A percentile compares a stretch with the other conserved stretches of the same genome.
phyloP scores from a whole-genome alignment of 2,797 vertebrate genomes.

The Sebastes hubbsi region DNA sequence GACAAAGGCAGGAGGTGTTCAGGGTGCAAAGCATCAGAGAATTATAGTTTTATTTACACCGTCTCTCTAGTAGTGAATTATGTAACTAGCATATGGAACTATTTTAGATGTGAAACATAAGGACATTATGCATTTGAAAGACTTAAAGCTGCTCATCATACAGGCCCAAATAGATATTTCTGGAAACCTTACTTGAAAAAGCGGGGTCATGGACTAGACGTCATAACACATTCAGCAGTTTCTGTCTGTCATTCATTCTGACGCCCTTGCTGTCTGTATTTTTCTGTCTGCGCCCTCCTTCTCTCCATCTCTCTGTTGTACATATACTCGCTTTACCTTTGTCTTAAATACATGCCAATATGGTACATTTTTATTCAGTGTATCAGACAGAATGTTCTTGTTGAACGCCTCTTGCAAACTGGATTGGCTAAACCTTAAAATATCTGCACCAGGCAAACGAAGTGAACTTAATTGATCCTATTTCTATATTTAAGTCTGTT shows the following conservation, averaged over 20 bases:
- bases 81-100: not conserved
- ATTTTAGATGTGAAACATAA: not conserved
- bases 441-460: not conserved
- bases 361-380: not conserved
- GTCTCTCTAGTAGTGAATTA: not conserved
- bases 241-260: not conserved
- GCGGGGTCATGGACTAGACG: not conserved
- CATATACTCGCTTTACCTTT: not conserved
- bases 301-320: not conserved
- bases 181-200: conserved; percentile 3
- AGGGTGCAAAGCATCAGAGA: conserved; percentile 32
- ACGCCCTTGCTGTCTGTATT: conserved; percentile 5
- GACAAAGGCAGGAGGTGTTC: conserved; percentile 22
- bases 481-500: not conserved
- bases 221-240: not conserved
- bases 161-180: not conserved
- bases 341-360: not conserved
- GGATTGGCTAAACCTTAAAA: conserved; percentile 9
- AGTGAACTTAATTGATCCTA: not conserved
- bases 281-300: conserved; percentile 1
- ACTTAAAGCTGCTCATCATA: not conserved
- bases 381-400: not conserved
- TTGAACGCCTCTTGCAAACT: not conserved
- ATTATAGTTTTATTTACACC: conserved; percentile 38
- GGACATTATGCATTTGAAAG: not conserved